phyloP scores from a whole-genome alignment of 2,888 invertebrate species.

The Eupelmus urozonus region DNA sequence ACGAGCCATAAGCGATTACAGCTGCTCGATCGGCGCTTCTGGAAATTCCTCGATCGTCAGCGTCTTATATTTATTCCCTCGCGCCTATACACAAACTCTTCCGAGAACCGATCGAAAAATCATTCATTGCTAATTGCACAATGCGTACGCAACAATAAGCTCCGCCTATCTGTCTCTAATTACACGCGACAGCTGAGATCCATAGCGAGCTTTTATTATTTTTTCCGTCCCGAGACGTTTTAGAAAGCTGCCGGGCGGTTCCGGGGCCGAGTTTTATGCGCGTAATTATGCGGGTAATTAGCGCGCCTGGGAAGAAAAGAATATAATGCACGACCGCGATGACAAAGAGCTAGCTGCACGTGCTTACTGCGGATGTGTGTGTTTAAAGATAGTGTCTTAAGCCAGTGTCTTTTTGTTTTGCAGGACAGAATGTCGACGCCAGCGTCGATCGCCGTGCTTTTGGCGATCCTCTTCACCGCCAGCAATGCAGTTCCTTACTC shows the following conservation, averaged over 20 bases:
- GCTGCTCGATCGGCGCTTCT: conserved; percentile 8
- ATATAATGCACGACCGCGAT: conserved; percentile 6
- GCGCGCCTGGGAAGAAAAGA: conserved; percentile 11
- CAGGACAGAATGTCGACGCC: conserved; percentile 40
- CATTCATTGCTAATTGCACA: not conserved
- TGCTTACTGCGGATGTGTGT: not conserved
- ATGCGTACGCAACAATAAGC: no score
- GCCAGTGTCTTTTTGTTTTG: not conserved
- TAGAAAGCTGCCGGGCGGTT: conserved; percentile 15
- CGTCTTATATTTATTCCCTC: not conserved
- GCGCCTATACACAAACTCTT: not conserved
- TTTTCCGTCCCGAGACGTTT: conserved; percentile 9
- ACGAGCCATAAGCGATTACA: conserved; percentile 10
- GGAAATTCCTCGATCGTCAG: conserved; percentile 11
- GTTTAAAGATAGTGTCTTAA: not conserved
- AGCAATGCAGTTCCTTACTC: conserved; percentile 64
- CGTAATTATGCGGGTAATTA: conserved; percentile 56
- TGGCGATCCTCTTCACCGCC: conserved; percentile 58
- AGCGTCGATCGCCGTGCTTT: conserved; percentile 51
- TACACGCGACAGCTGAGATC: not conserved
- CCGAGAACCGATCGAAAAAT: not conserved
- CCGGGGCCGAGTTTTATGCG: conserved; percentile 31
- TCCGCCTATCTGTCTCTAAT: not conserved
- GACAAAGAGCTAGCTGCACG: conserved; percentile 20
- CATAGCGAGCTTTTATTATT: conserved; percentile 12